Evolutionary conservation across 2,797 vertebrate species (phyloP).

Genomic region (Muscicapa striata): DNA sequence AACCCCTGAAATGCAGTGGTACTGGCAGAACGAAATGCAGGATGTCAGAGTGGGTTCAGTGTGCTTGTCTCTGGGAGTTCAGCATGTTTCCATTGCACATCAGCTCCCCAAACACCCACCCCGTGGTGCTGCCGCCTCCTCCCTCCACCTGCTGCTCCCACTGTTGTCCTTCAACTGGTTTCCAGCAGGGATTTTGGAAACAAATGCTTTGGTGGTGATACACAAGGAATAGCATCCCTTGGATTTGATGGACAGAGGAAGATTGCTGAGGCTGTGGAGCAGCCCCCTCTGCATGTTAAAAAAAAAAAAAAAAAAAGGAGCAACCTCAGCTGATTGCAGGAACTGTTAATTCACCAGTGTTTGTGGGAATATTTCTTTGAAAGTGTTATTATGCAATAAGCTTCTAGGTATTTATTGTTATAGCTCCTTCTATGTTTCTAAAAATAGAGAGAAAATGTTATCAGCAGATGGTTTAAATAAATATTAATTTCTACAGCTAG

Average conservation of each 20-base stretch:
- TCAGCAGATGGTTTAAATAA: constrained; percentile 66
- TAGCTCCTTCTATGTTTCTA: constrained; percentile 20
- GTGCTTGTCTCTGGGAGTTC: background rate
- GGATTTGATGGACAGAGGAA: background rate
- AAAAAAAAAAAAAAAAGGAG: background rate
- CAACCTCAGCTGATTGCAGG: background rate
- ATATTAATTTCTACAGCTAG: constrained; percentile 56
- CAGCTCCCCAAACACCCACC: background rate
- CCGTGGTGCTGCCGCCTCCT: background rate
- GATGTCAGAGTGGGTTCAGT: background rate
- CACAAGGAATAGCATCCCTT: background rate
- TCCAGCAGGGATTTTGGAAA: background rate
- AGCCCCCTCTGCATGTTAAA: background rate
- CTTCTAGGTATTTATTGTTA: constrained; percentile 18
- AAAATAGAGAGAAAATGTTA: constrained; percentile 27
- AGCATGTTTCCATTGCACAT: background rate
- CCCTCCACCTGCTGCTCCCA: background rate
- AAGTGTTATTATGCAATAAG: background rate
- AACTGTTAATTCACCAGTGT: background rate
- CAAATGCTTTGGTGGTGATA: background rate
- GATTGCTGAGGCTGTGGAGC: background rate
- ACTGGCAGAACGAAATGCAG: background rate
- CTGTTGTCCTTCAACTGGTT: background rate
- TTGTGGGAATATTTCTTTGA: background rate
- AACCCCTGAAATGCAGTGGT: background rate